phyloP scores from a whole-genome alignment of 2,113 vertebrate species.

The Nannobrachium achirus region DNA sequence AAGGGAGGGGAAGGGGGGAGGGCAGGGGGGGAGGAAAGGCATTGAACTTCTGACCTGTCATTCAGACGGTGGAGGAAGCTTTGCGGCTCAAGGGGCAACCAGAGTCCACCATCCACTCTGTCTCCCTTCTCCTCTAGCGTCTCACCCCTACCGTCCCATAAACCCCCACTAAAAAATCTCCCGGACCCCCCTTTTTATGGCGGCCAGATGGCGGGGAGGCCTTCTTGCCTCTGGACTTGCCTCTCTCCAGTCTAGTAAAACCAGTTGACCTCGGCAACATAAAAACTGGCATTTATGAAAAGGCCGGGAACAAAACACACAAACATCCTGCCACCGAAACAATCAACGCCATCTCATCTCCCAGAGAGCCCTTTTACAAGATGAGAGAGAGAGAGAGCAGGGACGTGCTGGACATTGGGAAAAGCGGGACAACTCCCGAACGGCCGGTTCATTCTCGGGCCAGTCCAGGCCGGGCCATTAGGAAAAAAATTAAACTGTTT shows the following conservation, averaged over 20 bases:
- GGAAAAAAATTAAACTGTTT: no score
- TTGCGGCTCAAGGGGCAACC: conserved; percentile 76
- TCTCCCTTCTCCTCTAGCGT: conserved; percentile 66
- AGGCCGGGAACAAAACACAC: conserved; percentile 74
- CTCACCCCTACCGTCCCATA: conserved; percentile 75
- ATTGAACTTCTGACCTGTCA: conserved; percentile 84
- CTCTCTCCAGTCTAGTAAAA: conserved; percentile 81
- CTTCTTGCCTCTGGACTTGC: conserved; percentile 81
- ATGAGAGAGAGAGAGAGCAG: conserved; percentile 38
- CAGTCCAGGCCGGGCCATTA: no score
- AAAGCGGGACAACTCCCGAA: background rate
- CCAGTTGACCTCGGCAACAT: conserved; percentile 77
- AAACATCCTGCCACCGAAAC: conserved; percentile 76
- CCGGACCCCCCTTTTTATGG: conserved; percentile 77
- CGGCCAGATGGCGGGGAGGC: conserved; percentile 80
- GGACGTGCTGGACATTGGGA: background rate
- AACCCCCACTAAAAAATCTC: conserved; percentile 77
- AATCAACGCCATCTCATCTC: conserved; percentile 71
- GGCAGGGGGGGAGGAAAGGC: conserved; percentile 60
- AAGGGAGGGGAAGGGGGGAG: conserved; percentile 25
- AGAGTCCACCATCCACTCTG: conserved; percentile 77
- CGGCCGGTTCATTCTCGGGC: no score
- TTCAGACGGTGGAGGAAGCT: conserved; percentile 75
- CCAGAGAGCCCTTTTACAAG: conserved; percentile 73
- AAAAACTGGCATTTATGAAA: conserved; percentile 79